Evolutionary conservation across 2,113 vertebrate species (phyloP), one percentile per base, ranked within the genome.

Genomic region (Recurvirostra avosetta): DNA sequence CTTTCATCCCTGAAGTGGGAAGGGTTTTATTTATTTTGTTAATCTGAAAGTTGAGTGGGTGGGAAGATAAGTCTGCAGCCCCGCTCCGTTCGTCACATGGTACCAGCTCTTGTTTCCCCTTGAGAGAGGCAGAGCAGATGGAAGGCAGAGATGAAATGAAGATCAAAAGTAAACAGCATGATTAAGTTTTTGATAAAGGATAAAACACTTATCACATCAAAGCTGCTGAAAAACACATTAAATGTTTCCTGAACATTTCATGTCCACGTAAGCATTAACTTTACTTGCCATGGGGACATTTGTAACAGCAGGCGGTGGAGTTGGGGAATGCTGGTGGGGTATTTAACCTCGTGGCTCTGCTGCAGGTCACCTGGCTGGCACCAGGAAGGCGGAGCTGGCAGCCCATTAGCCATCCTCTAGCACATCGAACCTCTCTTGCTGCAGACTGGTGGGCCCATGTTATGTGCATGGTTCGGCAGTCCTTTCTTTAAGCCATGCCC

Each of bases 181-280:
- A 95, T 96, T 89, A 87, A 84, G 80, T 67, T 96, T 94, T 95
- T 97, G 97, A 97, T 97, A 96, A 89, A 90, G 91, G 95, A 96
- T 95, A 95, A 95, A 97, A 76, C 91, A 90, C 84, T 97, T 97
- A 96, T 75, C 86, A 88, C 91, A 92, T 97, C 94, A 97, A 97
- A 97, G 91, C 80, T 0, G 0, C 76, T 82, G 84, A 77, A 89
- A 89, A 89, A 91, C 89, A 90, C 80, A 82, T 95, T 73, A 85
- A 94, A 82, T 85, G 50, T 89, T 97, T 95, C 86, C 94, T 49
- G 68, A 92, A 66, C 58, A 7, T 73, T 96, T 87, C 0, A 2
- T 52, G 82, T 92, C 92, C 96, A 79, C 7, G 0, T 92, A 66
- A 85, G 92, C 73, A 55, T 53, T 85, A 47, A n/a, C 66, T 62